Base-by-base conservation (phyloP, 2,888 invertebrate species). In the Idaea dimidiata region DNA sequence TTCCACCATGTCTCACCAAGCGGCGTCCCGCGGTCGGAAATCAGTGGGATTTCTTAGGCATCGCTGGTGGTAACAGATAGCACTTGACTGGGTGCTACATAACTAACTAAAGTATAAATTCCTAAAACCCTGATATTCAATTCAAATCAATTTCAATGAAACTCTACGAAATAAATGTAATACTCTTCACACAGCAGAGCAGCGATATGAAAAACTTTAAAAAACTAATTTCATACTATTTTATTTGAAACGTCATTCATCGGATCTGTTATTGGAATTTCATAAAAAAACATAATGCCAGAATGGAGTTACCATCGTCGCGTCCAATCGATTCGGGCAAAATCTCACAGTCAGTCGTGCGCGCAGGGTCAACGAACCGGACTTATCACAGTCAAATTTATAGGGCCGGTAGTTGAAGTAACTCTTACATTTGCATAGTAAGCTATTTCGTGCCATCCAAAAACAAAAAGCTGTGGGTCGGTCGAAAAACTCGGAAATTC, bases 321-420 rank as follows among this genome's bases (percentile, higher is more conserved):
- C 75, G 78, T 82, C 83, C 83, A 83, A 85, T 86, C 80, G 77
- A 85, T 76, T 77, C 75, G 75, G 72, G 82, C 77, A 82, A 86
- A 87, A 72, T 67, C 69, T 86, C 80, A 83, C 75, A 80, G 77
- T 75, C 78, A 84, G 86, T 87, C 89, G 89, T 88, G 88, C 85
- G 86, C 83, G 77, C 80, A 84, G 81, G 87, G 83, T 86, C 86
- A 74, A 79, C 78, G 83, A 92, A 87, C 90, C 87, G 82, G 82
- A 88, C 80, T 89, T 89, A 88, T 88, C 86, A 84, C 85, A 83
- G 84, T 87, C 80, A 83, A 86, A 84, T 82, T 82, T 79, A 80
- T 85, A 78, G 79, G 81, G 82, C 82, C 82, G 81, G 77, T 74
- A 69, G 64, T 67, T 70, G 72, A 43, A 43, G 74, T 80, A 75